These are phyloP conservation scores for Sus cebifrons DNA, from an alignment of 2,797 vertebrate species.

Conservation along the genomic window DNA sequence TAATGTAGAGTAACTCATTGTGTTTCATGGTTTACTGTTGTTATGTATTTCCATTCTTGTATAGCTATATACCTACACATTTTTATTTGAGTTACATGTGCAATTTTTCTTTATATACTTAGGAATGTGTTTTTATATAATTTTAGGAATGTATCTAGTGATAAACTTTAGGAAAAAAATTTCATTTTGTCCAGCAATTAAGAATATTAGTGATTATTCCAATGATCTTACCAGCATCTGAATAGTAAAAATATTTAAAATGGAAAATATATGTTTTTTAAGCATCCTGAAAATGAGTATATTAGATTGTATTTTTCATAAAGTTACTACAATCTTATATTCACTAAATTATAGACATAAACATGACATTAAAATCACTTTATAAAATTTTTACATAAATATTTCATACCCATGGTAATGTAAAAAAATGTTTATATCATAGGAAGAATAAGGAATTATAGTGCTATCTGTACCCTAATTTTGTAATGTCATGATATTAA, in stretches of 20 bases:
- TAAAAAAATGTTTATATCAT: neutral
- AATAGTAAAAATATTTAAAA: neutral
- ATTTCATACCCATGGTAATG: neutral
- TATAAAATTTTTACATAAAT: neutral
- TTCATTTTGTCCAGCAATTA: neutral
- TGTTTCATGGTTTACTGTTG: neutral
- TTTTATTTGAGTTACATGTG: neutral
- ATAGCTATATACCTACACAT: neutral
- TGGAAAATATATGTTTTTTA: neutral
- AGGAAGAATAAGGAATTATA: neutral
- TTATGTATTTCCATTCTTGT: neutral
- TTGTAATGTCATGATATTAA: neutral
- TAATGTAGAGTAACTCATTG: neutral
- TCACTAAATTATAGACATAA: conserved; percentile 3
- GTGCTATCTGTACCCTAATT: neutral
- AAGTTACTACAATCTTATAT: neutral
- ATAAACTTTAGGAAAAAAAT: neutral
- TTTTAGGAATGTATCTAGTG: neutral
- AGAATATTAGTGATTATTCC: neutral
- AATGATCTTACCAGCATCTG: neutral
- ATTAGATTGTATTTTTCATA: neutral
- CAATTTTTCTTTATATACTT: neutral
- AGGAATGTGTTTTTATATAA: neutral
- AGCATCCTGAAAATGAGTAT: neutral
- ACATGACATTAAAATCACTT: neutral